Base-by-base conservation (phyloP, 37 sponge, comb jelly and placozoan genomes). In the Bolinopsis microptera region DNA sequence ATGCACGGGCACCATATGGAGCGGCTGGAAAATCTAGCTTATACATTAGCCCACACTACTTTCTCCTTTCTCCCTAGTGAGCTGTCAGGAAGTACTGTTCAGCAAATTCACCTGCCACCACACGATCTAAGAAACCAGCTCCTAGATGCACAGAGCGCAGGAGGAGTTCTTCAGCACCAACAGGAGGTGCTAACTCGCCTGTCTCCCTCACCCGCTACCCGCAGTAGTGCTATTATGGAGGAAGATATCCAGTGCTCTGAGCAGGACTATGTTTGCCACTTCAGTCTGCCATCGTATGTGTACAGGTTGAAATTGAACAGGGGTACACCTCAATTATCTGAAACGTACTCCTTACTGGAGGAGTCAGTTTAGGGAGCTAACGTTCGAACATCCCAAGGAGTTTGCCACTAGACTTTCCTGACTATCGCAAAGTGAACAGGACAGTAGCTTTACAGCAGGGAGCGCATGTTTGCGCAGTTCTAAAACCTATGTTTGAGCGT, bases 101-200 rank as follows among this genome's bases (percentile, higher is more conserved):
- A 33, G 93, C 18, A 96, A 96, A 32, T 93, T 99, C 76, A 96
- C 26, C 94, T 99, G 13, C 96, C 94, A 38, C 0, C 93, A 5
- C 93, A 95, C 2, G 76, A 35, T 69, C 32, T 18, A 36, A 70
- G 21, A 25, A 69, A 38, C 16, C 39, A n/a, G n/a, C 92, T 13
- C 72, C 38, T 34, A 69, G 34, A 32, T 92, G 76, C 1, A 38
- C 94, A 34, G 74, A 67, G 32, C 92, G 92, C 38, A 69, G 92
- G 38, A 77, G 76, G 32, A 93, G 93, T 93, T 74, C 39, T 94
- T 95, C 41, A 98, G 99, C 95, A 98, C 99, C 0, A 94, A 95
- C 21, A 96, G 74, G 96, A 95, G 25, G 96, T 97, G n/a, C 94
- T 99, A 35, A 95, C 95, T 41, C 96, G 97, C 88, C 94, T 99